Percentiles rank a stretch among this genome's conserved stretches.
Conservation (phyloP, 2,797 vertebrate species). For the Lophotriccus pileatus region DNA sequence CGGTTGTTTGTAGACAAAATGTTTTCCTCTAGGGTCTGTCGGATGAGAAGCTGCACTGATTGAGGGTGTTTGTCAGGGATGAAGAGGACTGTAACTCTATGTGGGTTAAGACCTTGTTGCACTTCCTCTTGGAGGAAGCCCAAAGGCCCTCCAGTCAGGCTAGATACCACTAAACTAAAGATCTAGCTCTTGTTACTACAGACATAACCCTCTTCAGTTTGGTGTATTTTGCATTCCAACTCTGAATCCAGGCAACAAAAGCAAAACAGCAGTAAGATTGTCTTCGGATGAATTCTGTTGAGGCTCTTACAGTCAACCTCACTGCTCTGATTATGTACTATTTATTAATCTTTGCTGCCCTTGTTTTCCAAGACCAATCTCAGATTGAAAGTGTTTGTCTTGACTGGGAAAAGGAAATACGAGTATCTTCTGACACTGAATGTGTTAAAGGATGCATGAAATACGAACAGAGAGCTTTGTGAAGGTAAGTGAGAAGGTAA, state of each 20-base stretch:
- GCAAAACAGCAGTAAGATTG: not conserved
- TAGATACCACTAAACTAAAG: conserved; percentile 14
- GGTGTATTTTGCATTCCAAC: not conserved
- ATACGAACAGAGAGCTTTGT: not conserved
- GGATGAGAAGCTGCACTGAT: conserved; percentile 70
- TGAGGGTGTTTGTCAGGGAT: conserved; percentile 31
- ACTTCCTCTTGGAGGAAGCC: not conserved
- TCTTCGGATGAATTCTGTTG: not conserved
- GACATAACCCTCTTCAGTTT: not conserved
- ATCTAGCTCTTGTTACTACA: not conserved
- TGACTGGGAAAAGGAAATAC: conserved; percentile 68
- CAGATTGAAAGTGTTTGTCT: conserved; percentile 74
- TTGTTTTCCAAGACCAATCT: conserved; percentile 51
- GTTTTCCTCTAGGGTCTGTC: not conserved
- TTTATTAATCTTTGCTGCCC: conserved; percentile 44
- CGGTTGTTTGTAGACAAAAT: not conserved
- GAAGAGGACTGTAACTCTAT: conserved; percentile 10
- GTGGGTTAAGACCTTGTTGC: not conserved
- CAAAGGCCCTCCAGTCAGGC: not conserved
- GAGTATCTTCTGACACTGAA: not conserved
- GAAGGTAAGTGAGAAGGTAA: conserved; percentile 34
- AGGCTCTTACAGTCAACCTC: not conserved
- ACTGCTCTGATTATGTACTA: conserved; percentile 10
- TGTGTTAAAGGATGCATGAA: not conserved
- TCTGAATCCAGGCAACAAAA: conserved; percentile 5